Conservation (phyloP, 2,113 vertebrate genomes). For the Psilopsiagon aurifrons region DNA sequence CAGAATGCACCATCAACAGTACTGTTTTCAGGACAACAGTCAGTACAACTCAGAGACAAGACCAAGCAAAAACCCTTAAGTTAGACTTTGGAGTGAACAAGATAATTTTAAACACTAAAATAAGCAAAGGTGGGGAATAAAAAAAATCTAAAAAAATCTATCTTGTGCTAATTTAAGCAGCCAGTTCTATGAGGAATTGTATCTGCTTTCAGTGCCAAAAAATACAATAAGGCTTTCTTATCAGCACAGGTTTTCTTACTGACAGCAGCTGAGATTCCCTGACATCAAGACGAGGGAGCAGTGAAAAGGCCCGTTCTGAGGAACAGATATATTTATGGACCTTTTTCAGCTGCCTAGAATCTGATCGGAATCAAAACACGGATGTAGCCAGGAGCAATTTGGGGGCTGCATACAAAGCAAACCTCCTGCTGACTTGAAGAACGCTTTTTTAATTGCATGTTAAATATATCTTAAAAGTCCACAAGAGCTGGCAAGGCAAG, state of each 20-base stretch:
- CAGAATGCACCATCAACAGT: background rate
- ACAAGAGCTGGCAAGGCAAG: background rate
- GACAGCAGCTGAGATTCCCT: background rate
- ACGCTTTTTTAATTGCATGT: slow-evolving; percentile 11
- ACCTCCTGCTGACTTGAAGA: slow-evolving; percentile 30
- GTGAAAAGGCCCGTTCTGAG: background rate
- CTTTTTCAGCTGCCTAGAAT: slow-evolving; percentile 26
- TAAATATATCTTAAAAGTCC: slow-evolving; percentile 19
- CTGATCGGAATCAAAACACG: slow-evolving; percentile 33
- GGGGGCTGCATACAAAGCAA: background rate
- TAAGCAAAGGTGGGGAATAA: background rate
- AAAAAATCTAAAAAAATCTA: background rate
- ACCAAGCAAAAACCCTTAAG: background rate
- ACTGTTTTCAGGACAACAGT: background rate
- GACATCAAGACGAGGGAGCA: background rate
- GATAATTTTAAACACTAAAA: background rate
- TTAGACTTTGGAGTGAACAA: background rate
- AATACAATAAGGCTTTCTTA: background rate
- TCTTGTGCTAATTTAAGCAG: background rate
- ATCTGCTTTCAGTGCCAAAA: background rate
- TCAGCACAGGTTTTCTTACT: background rate
- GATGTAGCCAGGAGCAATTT: slow-evolving; percentile 35
- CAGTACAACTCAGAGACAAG: background rate
- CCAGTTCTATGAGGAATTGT: background rate
- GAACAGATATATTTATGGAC: slow-evolving; percentile 15